A percentile compares a stretch with the other conserved stretches of the same genome.
Conservation (phyloP, 1,140 invertebrate genomes). For the Ips nitidus region DNA sequence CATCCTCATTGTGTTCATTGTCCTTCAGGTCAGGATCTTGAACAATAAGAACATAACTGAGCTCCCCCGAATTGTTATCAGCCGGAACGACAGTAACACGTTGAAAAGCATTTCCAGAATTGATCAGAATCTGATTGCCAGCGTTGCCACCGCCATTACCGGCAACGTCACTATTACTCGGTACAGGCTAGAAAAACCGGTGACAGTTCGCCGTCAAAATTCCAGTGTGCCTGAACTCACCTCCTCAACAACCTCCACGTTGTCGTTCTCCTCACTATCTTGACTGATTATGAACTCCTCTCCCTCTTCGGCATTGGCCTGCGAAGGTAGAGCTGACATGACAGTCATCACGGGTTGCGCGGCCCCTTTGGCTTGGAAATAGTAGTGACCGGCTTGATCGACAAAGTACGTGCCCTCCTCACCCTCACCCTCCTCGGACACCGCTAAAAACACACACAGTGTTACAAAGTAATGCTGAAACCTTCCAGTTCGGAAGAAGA, state of each 20-base stretch:
- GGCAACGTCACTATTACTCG: not conserved
- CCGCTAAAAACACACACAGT: not conserved
- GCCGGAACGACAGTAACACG: constrained; percentile 86
- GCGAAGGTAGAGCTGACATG: constrained; percentile 48
- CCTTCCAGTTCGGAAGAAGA: constrained; percentile 14
- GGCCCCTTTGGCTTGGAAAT: constrained; percentile 68
- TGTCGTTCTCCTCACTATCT: constrained; percentile 57
- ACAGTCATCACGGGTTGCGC: constrained; percentile 66
- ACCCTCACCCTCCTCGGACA: constrained; percentile 49
- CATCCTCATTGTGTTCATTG: constrained; percentile 63
- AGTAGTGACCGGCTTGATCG: constrained; percentile 76
- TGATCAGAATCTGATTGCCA: constrained; percentile 58
- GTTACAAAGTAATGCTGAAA: not conserved
- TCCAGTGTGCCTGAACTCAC: constrained; percentile 18
- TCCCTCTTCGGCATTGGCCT: constrained; percentile 46
- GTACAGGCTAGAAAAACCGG: not conserved
- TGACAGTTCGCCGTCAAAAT: not conserved
- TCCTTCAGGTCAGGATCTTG: constrained; percentile 67
- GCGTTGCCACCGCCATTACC: not conserved
- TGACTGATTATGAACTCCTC: constrained; percentile 54
- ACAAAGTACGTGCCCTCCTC: constrained; percentile 73
- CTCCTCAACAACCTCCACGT: constrained; percentile 43
- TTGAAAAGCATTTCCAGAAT: constrained; percentile 70
- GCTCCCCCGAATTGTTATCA: constrained; percentile 76
- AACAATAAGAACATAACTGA: constrained; percentile 88